Conservation (phyloP, 2,797 vertebrate species). For the Manis javanica region DNA sequence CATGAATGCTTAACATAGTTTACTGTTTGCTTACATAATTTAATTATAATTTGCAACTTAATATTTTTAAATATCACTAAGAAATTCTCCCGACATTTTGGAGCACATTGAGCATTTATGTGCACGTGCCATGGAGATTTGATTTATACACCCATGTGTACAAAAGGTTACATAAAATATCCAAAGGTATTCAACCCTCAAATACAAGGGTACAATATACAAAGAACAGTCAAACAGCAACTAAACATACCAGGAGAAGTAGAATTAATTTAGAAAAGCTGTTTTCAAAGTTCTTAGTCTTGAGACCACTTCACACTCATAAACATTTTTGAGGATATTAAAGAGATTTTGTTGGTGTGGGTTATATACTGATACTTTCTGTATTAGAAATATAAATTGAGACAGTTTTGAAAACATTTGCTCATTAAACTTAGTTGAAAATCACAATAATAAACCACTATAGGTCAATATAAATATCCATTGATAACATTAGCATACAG, state of each 20-base stretch:
- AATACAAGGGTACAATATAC: neutral
- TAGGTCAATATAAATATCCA: neutral
- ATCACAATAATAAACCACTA: neutral
- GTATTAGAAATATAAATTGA: neutral
- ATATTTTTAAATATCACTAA: slow-evolving; percentile 41
- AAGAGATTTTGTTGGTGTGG: neutral
- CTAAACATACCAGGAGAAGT: slow-evolving; percentile 29
- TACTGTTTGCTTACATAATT: slow-evolving; percentile 42
- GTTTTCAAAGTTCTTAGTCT: slow-evolving; percentile 17
- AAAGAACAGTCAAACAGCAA: neutral
- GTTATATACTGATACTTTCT: neutral
- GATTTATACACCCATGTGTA: neutral
- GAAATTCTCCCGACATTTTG: slow-evolving; percentile 50
- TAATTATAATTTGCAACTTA: slow-evolving; percentile 57
- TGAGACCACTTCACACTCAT: neutral
- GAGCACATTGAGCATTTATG: slow-evolving; percentile 40
- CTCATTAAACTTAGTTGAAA: neutral
- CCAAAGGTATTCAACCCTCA: slow-evolving; percentile 1
- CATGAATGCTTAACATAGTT: slow-evolving; percentile 1
- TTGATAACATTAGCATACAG: neutral
- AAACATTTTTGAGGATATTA: neutral
- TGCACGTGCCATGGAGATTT: neutral
- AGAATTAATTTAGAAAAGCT: slow-evolving; percentile 46
- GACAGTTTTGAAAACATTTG: neutral
- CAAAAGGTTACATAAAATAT: neutral